Evolutionary conservation across 2,113 vertebrate species (phyloP).

Genomic region (Centropristis striata): DNA sequence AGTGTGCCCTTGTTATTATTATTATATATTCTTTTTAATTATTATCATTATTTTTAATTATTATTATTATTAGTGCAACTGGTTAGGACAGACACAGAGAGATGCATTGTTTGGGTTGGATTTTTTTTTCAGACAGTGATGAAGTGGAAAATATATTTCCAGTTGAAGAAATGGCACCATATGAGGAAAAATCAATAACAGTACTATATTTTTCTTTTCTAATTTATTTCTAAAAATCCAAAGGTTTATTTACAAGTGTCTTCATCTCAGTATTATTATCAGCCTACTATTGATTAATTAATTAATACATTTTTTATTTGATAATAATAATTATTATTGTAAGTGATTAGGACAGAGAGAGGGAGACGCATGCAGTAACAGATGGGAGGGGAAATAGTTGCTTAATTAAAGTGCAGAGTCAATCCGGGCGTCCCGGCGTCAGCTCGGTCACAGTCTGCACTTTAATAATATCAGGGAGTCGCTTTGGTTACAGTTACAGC

Average conservation of each 20-base stretch:
- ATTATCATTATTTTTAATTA: too few species aligned
- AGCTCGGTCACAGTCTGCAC: slow-evolving; percentile 69
- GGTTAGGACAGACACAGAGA: too few species aligned
- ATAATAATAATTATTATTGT: slow-evolving; percentile 5
- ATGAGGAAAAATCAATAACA: slow-evolving; percentile 19
- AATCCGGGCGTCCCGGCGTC: slow-evolving; percentile 77
- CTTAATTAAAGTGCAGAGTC: slow-evolving; percentile 83
- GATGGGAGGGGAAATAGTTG: slow-evolving; percentile 79
- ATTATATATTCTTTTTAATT: not conserved
- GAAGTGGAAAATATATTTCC: not conserved
- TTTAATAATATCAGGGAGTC: slow-evolving; percentile 79
- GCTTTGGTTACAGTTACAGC: slow-evolving; percentile 79
- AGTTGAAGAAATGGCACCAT: not conserved
- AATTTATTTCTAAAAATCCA: not conserved
- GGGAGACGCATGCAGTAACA: slow-evolving; percentile 70
- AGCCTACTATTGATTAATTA: too few species aligned
- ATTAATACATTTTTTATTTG: too few species aligned
- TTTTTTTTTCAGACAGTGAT: too few species aligned
- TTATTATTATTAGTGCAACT: too few species aligned
- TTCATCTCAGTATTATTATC: too few species aligned
- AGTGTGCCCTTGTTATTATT: too few species aligned
- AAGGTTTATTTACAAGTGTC: not conserved
- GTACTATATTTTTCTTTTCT: not conserved
- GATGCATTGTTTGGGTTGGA: too few species aligned
- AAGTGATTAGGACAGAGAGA: not conserved